Base-by-base conservation (phyloP, 2,797 vertebrate species). In the Melanotaenia parkinsoni region DNA sequence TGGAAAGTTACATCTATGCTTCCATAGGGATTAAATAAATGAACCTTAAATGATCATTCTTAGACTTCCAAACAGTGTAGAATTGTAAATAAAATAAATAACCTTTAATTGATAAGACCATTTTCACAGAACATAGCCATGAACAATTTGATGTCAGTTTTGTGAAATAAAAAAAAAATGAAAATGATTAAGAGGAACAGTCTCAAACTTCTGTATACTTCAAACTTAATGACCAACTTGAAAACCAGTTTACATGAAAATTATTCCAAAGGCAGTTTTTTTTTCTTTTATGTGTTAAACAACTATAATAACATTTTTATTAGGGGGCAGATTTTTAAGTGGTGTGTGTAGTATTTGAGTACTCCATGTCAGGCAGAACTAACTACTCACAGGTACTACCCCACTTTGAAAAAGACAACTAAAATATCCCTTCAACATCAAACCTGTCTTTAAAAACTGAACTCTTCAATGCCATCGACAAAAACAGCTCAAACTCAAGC, bases 11-110 rank as follows among this genome's bases (percentile, higher is more conserved):
- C 4, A 20, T 12, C 2, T 56, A 6, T 37, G 18, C 26, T 60
- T 43, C 30, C 63, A 2, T 18, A 12, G 13, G 26, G 13, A 14
- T 28, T 54, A 26, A 32, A 47, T 12, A 71, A 54, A 70, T 58
- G 33, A 54, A 60, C 16, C n/a, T 4, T 47, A 26, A 14, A 13
- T 26, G 50, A 4, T 53, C 1, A 28, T 53, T 53, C 50, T 24
- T 26, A 54, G 38, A 40, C 38, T 4, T 20, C 16, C 43, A 54
- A 28, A 54, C 24, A 5, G 14, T 1, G 22, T 54, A n/a, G 22
- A 54, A 11, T 13, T 54, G 51, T 28, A 53, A 53, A 22, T 50
- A 18, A 18, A 68, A 73, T 20, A 71, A 79, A 77, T 72, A 51
- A 28, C 43, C 59, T 74, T 76, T 37, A 74, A 10, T 76, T 38